Evolutionary conservation across 1,140 invertebrate genomes (phyloP).

Genomic region (Solenopsis fugax): DNA sequence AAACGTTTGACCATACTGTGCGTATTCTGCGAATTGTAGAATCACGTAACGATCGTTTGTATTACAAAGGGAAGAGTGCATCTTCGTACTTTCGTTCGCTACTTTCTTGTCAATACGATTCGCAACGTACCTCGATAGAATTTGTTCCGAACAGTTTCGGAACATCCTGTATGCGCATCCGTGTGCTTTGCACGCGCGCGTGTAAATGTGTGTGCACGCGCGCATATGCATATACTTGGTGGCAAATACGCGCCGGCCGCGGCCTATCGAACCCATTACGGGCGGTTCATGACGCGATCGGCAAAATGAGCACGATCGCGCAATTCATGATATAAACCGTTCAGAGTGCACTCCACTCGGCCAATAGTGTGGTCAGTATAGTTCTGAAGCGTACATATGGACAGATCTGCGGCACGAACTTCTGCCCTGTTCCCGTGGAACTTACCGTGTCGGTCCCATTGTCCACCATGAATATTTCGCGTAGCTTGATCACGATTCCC

Average conservation of each 20-base stretch:
- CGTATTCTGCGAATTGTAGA: not conserved
- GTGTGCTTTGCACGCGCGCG: not conserved
- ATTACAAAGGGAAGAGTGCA: too few relatives aligned
- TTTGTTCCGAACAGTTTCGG: not conserved
- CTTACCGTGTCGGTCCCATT: constrained; percentile 12
- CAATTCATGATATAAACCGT: constrained; percentile 51
- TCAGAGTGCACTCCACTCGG: constrained; percentile 36
- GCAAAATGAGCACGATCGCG: constrained; percentile 55
- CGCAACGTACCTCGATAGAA: not conserved
- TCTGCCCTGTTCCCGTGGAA: not conserved
- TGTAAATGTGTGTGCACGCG: not conserved
- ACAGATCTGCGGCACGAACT: constrained; percentile 52
- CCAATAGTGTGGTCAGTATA: constrained; percentile 39
- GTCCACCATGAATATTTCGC: constrained; percentile 46
- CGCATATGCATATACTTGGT: not conserved
- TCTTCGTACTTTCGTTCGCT: not conserved
- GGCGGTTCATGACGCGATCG: constrained; percentile 37
- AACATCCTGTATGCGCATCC: not conserved
- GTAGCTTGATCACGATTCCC: constrained; percentile 42
- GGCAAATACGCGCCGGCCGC: constrained; percentile 2
- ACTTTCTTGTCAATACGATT: not conserved
- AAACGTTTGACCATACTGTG: not conserved
- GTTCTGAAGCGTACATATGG: constrained; percentile 44
- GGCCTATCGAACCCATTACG: constrained; percentile 48
- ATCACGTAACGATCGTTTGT: not conserved